phyloP scores from a whole-genome alignment of 2,113 vertebrate species.

The Leucopsar rothschildi region DNA sequence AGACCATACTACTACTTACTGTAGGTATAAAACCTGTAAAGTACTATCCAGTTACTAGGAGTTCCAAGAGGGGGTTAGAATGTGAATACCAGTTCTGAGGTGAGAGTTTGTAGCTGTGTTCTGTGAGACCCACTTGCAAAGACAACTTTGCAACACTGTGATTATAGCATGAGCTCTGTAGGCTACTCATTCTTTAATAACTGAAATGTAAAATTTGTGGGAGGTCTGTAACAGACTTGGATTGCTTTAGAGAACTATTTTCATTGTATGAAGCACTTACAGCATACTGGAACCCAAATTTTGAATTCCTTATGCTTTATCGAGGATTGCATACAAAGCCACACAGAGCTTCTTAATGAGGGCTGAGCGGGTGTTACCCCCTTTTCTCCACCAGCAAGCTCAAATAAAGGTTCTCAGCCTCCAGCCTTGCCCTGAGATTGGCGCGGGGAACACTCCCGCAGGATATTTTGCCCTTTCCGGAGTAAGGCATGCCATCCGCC shows the following conservation, averaged over 20 bases:
- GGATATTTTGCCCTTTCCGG: background rate
- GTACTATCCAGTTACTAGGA: background rate
- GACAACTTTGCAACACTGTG: background rate
- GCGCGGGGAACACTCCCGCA: background rate
- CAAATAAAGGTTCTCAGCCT: background rate
- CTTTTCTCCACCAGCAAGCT: background rate
- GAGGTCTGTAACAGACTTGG: background rate
- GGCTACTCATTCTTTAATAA: background rate
- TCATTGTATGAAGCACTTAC: background rate
- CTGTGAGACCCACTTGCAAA: background rate
- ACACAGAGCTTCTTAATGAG: background rate
- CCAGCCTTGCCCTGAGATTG: background rate
- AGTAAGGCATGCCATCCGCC: background rate
- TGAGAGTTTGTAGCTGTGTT: background rate
- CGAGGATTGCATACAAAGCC: background rate
- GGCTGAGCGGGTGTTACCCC: fast-evolving
- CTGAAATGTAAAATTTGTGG: background rate
- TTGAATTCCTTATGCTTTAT: background rate
- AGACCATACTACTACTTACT: fast-evolving
- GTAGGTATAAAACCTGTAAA: background rate
- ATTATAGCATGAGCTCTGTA: background rate
- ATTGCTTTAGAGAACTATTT: background rate
- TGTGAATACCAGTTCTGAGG: background rate
- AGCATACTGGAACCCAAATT: background rate
- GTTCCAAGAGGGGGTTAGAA: background rate